A percentile compares a stretch with the other conserved stretches of the same genome.
Conservation (phyloP, 1,140 invertebrate species). For the Calephelis virginiensis region DNA sequence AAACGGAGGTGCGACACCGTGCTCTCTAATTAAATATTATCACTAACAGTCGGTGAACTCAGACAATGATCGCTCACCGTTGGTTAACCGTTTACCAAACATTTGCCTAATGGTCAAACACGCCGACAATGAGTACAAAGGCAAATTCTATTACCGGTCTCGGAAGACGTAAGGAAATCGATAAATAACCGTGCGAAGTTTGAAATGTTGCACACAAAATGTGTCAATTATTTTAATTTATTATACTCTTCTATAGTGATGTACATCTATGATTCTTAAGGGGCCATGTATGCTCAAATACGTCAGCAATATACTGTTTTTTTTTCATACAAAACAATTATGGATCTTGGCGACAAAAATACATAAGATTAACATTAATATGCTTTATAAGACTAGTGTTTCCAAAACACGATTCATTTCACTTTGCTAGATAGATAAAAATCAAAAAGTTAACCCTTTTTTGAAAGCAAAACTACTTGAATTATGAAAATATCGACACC, state of each 20-base stretch:
- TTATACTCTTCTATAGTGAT: neutral
- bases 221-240: neutral
- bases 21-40: slow-evolving; percentile 75
- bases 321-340: too few species aligned
- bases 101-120: slow-evolving; percentile 68
- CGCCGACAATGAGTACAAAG: slow-evolving; percentile 42
- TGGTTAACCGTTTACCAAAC: slow-evolving; percentile 69
- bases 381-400: too few species aligned
- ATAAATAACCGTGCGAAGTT: slow-evolving; percentile 16
- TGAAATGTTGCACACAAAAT: slow-evolving; percentile 3
- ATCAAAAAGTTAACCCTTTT: too few species aligned
- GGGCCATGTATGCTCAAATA: too few species aligned
- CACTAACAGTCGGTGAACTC: slow-evolving; percentile 43
- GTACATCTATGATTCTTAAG: too few species aligned
- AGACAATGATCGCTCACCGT: slow-evolving; percentile 69
- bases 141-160: slow-evolving; percentile 31
- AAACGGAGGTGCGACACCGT: slow-evolving; percentile 62
- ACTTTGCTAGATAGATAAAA: too few species aligned
- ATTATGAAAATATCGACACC: too few species aligned
- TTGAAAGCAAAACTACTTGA: too few species aligned
- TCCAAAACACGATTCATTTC: too few species aligned
- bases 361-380: too few species aligned
- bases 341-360: too few species aligned
- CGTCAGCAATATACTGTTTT: too few species aligned
- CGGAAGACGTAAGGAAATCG: slow-evolving; percentile 13